Percentiles rank a stretch among this genome's conserved stretches.
phyloP scores from a whole-genome alignment of 2,113 vertebrate species.

The Poeciliopsis turrubarensis region DNA sequence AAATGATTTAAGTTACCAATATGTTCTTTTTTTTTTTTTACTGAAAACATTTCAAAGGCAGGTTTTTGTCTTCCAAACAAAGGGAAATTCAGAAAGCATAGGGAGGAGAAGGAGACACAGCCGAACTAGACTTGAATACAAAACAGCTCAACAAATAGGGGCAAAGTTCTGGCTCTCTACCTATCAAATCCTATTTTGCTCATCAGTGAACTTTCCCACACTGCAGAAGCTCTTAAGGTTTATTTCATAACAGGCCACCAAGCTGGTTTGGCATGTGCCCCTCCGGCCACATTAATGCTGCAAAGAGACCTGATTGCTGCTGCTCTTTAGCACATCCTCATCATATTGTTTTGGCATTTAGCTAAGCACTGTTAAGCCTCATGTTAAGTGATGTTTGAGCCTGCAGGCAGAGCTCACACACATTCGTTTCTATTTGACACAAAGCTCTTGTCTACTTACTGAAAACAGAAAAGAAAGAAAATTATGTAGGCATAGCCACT shows the following conservation, averaged over 20 bases:
- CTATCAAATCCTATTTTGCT: constrained; percentile 29
- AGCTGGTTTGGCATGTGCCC: constrained; percentile 42
- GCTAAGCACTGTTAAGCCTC: constrained; percentile 35
- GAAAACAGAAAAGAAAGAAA: constrained; percentile 20
- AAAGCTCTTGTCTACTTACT: constrained; percentile 24
- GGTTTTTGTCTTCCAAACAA: neutral
- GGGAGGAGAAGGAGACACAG: neutral
- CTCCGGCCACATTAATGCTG: constrained; percentile 33
- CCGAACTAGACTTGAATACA: neutral
- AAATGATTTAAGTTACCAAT: neutral
- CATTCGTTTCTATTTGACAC: constrained; percentile 36
- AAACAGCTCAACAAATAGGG: constrained; percentile 13
- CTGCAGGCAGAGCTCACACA: constrained; percentile 39
- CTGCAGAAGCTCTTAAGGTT: constrained; percentile 31
- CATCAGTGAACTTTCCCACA: constrained; percentile 51
- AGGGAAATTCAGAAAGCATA: neutral
- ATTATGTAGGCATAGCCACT: neutral
- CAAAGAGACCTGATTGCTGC: constrained; percentile 26
- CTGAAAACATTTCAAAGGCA: neutral
- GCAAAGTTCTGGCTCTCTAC: constrained; percentile 37
- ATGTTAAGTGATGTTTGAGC: constrained; percentile 39
- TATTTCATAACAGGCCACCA: constrained; percentile 33
- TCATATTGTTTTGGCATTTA: constrained; percentile 53
- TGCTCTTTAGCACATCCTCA: constrained; percentile 44
- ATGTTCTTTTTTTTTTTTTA: neutral